Evolutionary conservation across 2,888 invertebrate genomes (phyloP).

Genomic region (Gymnosoma rotundatum): DNA sequence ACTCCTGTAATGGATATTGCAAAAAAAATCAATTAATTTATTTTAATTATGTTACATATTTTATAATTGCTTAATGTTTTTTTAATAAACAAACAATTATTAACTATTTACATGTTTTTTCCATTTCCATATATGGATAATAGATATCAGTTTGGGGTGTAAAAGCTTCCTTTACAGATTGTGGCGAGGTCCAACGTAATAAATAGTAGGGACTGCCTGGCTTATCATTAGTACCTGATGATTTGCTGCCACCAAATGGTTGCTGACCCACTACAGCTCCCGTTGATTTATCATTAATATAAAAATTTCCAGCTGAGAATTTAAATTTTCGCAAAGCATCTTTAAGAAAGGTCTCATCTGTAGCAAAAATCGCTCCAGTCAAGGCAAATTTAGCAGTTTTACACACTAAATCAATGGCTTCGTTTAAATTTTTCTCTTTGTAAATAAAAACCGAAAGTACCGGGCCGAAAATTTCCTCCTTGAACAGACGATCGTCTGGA

Average conservation of each 20-base stretch:
- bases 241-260: slow-evolving; percentile 97
- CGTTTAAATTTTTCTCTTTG: slow-evolving; percentile 87
- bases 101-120: background rate
- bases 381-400: slow-evolving; percentile 93
- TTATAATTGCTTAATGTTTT: background rate
- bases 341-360: slow-evolving; percentile 89
- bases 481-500: slow-evolving; percentile 92
- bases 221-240: slow-evolving; percentile 99
- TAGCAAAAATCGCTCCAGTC: slow-evolving; percentile 95
- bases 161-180: slow-evolving; percentile 95
- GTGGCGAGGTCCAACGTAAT: slow-evolving; percentile 94
- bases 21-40: background rate
- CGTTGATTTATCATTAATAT: slow-evolving; percentile 98
- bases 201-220: slow-evolving; percentile 97
- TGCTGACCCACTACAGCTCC: slow-evolving; percentile 99
- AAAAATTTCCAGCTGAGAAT: slow-evolving; percentile 97
- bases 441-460: slow-evolving; percentile 94
- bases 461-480: slow-evolving; percentile 98
- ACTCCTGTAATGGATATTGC: no score
- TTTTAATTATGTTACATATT: background rate
- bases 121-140: slow-evolving; percentile 88
- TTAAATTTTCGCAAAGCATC: slow-evolving; percentile 90
- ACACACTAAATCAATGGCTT: slow-evolving; percentile 88
- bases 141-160: slow-evolving; percentile 89
- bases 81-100: background rate